Evolutionary conservation across 2,113 vertebrate genomes (phyloP).

Genomic region (human (Homo sapiens)): DNA sequence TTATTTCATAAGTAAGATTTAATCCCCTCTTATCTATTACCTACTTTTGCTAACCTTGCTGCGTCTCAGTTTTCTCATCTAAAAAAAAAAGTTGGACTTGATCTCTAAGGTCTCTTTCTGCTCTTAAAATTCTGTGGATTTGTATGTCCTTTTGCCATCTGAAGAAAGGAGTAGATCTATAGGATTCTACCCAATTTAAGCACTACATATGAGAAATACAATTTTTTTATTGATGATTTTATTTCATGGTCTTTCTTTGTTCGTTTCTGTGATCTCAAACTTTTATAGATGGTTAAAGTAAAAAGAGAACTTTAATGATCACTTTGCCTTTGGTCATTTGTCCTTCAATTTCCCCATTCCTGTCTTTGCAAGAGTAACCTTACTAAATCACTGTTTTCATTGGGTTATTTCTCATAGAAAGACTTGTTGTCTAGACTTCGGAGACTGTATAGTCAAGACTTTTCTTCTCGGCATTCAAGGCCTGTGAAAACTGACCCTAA

Average conservation of each 20-base stretch:
- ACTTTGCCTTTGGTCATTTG: constrained; percentile 45
- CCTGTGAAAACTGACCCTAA: background rate
- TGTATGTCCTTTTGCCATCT: constrained; percentile 51
- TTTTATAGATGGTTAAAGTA: constrained; percentile 49
- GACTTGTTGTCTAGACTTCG: background rate
- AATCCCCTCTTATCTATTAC: background rate
- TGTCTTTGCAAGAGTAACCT: background rate
- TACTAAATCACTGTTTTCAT: background rate
- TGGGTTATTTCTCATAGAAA: background rate
- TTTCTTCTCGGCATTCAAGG: background rate
- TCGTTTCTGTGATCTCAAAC: constrained; percentile 58
- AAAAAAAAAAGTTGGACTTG: background rate
- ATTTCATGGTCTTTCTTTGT: constrained; percentile 64
- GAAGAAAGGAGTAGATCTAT: constrained; percentile 58
- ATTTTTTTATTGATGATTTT: constrained; percentile 61
- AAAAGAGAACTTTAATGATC: constrained; percentile 49
- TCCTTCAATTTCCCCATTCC: background rate
- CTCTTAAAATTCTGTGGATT: constrained; percentile 62
- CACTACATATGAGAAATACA: constrained; percentile 49
- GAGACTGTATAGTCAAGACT: background rate
- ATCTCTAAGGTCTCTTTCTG: constrained; percentile 45
- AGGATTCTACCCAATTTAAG: constrained; percentile 58
- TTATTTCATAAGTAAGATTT: background rate
- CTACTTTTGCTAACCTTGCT: background rate
- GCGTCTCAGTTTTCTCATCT: constrained; percentile 23